Evolutionary conservation across 2,797 vertebrate species (phyloP).

Genomic region (Salarias fasciatus): DNA sequence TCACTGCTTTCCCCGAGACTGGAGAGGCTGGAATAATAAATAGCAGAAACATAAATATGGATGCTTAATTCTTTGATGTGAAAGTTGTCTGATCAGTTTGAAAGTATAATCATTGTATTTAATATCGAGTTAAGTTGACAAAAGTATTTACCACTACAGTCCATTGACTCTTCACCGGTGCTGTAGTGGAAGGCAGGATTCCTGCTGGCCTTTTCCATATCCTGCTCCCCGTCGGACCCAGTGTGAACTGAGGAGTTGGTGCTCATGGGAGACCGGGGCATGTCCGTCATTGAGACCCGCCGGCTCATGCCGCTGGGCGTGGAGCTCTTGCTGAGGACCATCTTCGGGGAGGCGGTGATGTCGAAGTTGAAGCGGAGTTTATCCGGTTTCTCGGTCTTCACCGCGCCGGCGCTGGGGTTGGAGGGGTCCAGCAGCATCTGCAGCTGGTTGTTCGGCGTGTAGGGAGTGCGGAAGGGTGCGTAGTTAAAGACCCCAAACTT

Average conservation of each 20-base stretch:
- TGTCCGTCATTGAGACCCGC: constrained; percentile 92
- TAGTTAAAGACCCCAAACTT: constrained; percentile 98
- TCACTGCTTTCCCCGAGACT: constrained; percentile 87
- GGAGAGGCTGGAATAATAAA: constrained; percentile 87
- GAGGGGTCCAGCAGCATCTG: constrained; percentile 95
- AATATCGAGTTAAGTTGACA: too few species aligned
- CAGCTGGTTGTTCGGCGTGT: constrained; percentile 96
- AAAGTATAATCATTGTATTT: too few species aligned
- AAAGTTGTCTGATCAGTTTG: not conserved
- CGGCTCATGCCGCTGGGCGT: constrained; percentile 86
- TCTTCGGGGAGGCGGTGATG: constrained; percentile 96
- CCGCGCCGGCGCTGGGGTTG: constrained; percentile 91
- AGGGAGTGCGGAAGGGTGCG: constrained; percentile 97
- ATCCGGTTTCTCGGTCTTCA: constrained; percentile 93
- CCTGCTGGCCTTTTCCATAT: constrained; percentile 87
- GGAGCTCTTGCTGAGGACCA: constrained; percentile 90
- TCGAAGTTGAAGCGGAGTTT: constrained; percentile 98
- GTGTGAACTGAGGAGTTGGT: constrained; percentile 98
- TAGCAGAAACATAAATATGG: not conserved
- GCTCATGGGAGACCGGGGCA: constrained; percentile 98
- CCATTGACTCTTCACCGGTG: constrained; percentile 97
- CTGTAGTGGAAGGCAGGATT: constrained; percentile 91
- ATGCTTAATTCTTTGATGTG: not conserved
- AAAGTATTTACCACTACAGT: constrained; percentile 86
- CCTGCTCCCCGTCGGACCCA: constrained; percentile 95